Base-by-base conservation (phyloP, 2,113 vertebrate genomes). In the Condylura cristata region DNA sequence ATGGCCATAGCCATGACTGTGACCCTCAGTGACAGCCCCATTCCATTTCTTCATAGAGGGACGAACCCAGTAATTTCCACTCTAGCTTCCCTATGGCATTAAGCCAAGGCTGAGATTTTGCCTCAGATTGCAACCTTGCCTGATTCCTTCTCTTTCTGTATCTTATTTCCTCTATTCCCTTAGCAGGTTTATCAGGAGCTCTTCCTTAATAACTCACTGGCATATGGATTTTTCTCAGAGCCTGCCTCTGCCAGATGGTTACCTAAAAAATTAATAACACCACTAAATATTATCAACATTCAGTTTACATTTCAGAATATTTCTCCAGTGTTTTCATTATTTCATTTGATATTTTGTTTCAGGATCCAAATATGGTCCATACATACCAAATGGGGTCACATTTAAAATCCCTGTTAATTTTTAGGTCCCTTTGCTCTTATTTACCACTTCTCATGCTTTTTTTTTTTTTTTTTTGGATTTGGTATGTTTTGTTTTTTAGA, bases 261-360 rank as follows among this genome's bases (percentile, higher is more conserved):
- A 51, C 46, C 22, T 82, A 83, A 84, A 88, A 76, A 16, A 32
- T 56, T 80, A 90, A 17, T 58, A 90, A 61, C 3, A 26, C 0
- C 65, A 20, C 72, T 41, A 92, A 74, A 58, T 85, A 89, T 66
- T 74, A 68, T 48, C 32, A 41, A 85, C n/a, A 85, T 70, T 80
- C 32, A 46, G 3, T 48, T n/a, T 10, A 12, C n/a, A 56, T 78
- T 20, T 56, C 53, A 56, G 1, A 75, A 56, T 56, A 58, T 87
- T 88, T 91, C 60, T 75, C 32, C 17, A 53, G 11, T 39, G 14
- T 66, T 37, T 37, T 85, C 86, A 75, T 88, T 91, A 58, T 93
- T 87, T 93, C 1, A 16, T 78, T 90, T 71, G 20, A 12, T 28
- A 26, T 12, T 74, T 78, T 65, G 44, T 39, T 61, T 92, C 41